Conservation (phyloP, 2,113 vertebrate genomes). For the Nymphicus hollandicus region DNA sequence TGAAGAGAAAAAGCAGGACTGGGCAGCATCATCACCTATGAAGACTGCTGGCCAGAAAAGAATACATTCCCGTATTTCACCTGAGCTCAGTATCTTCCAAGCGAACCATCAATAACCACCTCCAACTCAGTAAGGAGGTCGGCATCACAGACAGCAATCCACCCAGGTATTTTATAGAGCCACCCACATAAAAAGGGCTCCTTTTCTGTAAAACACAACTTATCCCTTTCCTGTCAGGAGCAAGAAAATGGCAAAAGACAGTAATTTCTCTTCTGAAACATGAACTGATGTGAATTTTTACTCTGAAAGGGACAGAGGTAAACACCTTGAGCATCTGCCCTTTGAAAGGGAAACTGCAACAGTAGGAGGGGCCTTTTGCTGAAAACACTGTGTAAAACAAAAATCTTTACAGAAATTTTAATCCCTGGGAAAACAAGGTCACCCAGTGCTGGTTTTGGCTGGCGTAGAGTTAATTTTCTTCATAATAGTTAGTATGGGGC, state of each 20-base stretch:
- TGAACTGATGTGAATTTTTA: background rate
- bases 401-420: background rate
- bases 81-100: background rate
- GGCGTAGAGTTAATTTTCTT: background rate
- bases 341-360: background rate
- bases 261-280: background rate
- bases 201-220: background rate
- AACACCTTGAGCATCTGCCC: background rate
- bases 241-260: background rate
- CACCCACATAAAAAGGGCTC: background rate
- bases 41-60: background rate
- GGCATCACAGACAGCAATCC: background rate
- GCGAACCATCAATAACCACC: background rate
- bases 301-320: background rate
- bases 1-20: background rate
- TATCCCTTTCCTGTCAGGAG: background rate
- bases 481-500: background rate
- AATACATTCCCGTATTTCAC: fast-evolving
- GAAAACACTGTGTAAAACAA: background rate
- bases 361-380: conserved; percentile 4
- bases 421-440: background rate
- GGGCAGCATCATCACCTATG: background rate
- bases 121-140: background rate
- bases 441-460: background rate
- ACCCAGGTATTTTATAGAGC: background rate